phyloP scores from a whole-genome alignment of 2,888 invertebrate genomes.

The Nezara viridula region DNA sequence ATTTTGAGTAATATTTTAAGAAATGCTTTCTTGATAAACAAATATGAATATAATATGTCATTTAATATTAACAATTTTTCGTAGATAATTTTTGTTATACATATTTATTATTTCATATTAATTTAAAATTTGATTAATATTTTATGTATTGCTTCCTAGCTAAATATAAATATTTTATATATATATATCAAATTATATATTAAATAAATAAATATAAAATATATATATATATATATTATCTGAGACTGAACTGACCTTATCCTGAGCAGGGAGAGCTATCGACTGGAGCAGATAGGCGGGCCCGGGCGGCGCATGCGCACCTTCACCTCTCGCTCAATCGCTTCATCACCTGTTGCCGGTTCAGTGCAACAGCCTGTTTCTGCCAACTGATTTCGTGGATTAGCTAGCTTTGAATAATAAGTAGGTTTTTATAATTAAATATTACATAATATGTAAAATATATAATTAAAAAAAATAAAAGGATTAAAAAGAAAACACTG shows the following conservation, averaged over 20 bases:
- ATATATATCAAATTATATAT: not conserved
- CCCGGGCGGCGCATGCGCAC: slow-evolving; percentile 18
- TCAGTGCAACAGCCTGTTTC: not conserved
- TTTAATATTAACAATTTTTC: too few relatives aligned
- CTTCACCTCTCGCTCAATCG: not conserved
- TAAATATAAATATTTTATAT: too few relatives aligned
- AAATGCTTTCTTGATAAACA: not conserved
- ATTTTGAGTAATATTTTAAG: not conserved
- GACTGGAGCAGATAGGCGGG: not conserved
- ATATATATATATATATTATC: not conserved
- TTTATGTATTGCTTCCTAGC: too few relatives aligned
- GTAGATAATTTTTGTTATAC: too few relatives aligned
- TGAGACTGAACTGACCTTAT: not conserved
- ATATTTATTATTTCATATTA: too few relatives aligned
- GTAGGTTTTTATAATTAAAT: not conserved
- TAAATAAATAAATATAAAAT: not conserved
- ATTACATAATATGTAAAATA: too few relatives aligned
- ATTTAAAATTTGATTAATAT: too few relatives aligned
- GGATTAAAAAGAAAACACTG: too few relatives aligned
- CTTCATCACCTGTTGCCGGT: slow-evolving; percentile 9
- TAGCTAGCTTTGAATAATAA: not conserved
- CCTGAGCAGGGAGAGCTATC: not conserved
- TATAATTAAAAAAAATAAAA: too few relatives aligned
- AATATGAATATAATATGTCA: not conserved
- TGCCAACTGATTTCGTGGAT: not conserved